phyloP scores from a whole-genome alignment of 2,113 vertebrate genomes.

The Indri indri region DNA sequence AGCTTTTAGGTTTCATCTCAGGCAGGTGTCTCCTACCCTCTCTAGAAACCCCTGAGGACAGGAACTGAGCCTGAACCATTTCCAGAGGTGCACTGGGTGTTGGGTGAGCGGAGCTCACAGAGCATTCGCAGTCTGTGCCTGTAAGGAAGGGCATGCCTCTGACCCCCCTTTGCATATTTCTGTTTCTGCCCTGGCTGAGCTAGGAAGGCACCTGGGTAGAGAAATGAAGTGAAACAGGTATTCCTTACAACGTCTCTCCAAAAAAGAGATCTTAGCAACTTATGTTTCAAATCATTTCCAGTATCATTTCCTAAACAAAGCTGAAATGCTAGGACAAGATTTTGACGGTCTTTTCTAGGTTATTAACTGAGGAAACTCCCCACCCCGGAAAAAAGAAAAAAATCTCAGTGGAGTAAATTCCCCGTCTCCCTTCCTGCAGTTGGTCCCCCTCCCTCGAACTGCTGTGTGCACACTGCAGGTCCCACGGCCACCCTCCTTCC shows the following conservation, averaged over 20 bases:
- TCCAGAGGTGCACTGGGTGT: neutral
- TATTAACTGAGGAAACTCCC: neutral
- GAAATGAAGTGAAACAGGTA: neutral
- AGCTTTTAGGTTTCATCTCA: neutral
- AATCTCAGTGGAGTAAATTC: neutral
- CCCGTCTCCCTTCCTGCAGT: neutral
- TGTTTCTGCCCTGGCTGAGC: neutral
- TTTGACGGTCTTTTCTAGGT: neutral
- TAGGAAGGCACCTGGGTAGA: neutral
- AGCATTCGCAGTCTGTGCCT: rapidly evolving
- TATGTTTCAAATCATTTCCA: neutral
- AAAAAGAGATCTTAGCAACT: neutral
- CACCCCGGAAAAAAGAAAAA: neutral
- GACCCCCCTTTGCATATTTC: neutral
- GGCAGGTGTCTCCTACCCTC: rapidly evolving
- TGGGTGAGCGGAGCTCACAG: neutral
- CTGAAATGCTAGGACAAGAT: neutral
- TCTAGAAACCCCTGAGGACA: neutral
- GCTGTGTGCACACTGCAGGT: rapidly evolving
- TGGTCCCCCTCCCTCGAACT: neutral
- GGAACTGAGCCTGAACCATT: neutral
- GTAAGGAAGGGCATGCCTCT: neutral
- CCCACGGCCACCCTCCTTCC: rapidly evolving
- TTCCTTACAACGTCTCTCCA: neutral
- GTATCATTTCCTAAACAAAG: neutral